Conservation (phyloP, 1,140 invertebrate species). For the Lineus longissimus region DNA sequence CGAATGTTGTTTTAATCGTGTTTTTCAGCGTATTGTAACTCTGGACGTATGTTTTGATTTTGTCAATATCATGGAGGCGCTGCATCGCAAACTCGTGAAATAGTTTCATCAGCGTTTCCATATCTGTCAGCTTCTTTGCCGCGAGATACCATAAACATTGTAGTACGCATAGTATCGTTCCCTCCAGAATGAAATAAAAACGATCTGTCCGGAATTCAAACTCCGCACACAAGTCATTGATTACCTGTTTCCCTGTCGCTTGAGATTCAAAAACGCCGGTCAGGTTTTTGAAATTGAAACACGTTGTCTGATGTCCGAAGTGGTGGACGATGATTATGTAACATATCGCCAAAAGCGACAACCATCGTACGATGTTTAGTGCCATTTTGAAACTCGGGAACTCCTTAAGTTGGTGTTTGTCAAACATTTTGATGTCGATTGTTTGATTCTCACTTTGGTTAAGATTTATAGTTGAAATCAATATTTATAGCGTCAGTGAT, state of each 20-base stretch:
- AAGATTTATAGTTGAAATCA: no score
- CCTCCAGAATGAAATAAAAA: neutral
- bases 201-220: neutral
- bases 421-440: neutral
- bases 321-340: neutral
- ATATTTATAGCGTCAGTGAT: no score
- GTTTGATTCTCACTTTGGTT: no score
- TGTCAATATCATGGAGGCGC: neutral
- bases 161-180: neutral
- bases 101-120: conserved; percentile 5
- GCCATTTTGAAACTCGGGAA: neutral
- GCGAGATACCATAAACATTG: neutral
- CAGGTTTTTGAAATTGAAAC: neutral
- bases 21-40: neutral
- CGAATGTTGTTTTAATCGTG: neutral
- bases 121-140: neutral
- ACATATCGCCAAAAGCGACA: neutral
- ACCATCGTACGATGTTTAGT: neutral
- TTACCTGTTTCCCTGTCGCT: neutral
- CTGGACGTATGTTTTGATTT: neutral
- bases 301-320: conserved; percentile 1
- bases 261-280: no score
- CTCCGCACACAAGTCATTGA: neutral
- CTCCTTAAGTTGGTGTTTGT: neutral
- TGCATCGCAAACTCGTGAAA: conserved; percentile 1